Percentiles rank a stretch among this genome's conserved stretches.
phyloP scores from a whole-genome alignment of 2,888 invertebrate species.

The Trissolcus brochymenae region DNA sequence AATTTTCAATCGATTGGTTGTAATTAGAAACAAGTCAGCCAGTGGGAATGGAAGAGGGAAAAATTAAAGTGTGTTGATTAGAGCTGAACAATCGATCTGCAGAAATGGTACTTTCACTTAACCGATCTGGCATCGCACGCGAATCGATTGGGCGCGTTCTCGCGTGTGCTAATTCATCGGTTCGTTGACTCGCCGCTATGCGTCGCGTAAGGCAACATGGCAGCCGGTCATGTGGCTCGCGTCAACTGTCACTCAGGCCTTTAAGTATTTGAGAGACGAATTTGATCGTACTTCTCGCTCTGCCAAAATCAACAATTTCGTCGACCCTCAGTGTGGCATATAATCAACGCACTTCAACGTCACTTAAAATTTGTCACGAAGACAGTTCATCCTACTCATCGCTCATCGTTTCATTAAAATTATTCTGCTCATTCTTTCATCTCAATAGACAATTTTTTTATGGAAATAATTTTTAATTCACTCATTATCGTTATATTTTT shows the following conservation, averaged over 20 bases:
- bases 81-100: conserved; percentile 2
- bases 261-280: conserved; percentile 40
- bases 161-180: conserved; percentile 43
- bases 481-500: no score
- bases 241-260: conserved; percentile 35
- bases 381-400: background rate
- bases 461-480: no score
- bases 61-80: no score
- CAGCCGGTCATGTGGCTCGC: conserved; percentile 44
- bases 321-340: conserved; percentile 27
- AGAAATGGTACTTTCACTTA: conserved; percentile 20
- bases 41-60: no score
- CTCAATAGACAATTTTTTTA: no score
- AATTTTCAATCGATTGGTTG: no score
- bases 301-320: conserved; percentile 48
- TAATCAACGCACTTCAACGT: conserved; percentile 30
- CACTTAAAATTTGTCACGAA: conserved; percentile 39
- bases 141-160: conserved; percentile 31
- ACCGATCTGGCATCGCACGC: conserved; percentile 13
- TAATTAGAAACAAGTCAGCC: no score
- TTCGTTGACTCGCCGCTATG: conserved; percentile 45
- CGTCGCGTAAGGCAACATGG: conserved; percentile 34
- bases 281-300: conserved; percentile 16
- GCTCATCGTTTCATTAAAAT: no score
- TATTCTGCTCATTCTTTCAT: no score